Evolutionary conservation across 2,888 invertebrate species (phyloP).

Genomic region (Conops quadrifasciatus): DNA sequence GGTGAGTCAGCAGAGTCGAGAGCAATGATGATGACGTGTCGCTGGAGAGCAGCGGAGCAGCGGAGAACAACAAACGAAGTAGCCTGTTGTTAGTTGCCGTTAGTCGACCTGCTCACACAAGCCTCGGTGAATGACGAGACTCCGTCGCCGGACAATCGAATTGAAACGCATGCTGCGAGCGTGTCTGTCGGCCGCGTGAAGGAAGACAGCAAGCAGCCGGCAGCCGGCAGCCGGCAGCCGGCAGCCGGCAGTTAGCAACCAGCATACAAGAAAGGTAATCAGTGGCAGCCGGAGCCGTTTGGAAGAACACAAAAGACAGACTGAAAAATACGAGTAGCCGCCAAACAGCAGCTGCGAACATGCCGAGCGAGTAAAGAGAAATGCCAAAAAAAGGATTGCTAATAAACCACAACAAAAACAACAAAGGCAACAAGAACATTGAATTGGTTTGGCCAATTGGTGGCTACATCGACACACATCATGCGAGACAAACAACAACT

Average conservation of each 20-base stretch:
- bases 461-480: neutral
- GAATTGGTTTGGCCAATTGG: neutral
- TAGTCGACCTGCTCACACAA: constrained; percentile 35
- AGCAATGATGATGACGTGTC: neutral
- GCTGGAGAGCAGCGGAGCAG: neutral
- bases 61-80: neutral
- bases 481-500: too few species aligned
- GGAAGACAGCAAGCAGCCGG: neutral
- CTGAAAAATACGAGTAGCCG: neutral
- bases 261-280: neutral
- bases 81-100: constrained; percentile 34
- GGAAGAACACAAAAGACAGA: neutral
- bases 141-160: neutral
- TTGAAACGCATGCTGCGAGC: constrained; percentile 1
- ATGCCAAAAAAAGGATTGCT: neutral
- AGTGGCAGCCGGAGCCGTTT: neutral
- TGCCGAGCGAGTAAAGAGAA: neutral
- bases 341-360: neutral
- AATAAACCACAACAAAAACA: too few species aligned
- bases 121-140: constrained; percentile 4
- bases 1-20: too few species aligned
- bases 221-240: neutral
- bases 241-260: neutral
- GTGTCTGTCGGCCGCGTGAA: neutral
- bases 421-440: neutral